Evolutionary conservation across 2,888 invertebrate genomes (phyloP), one percentile per base, ranked within the genome.

Genomic region (Plusia festucae): DNA sequence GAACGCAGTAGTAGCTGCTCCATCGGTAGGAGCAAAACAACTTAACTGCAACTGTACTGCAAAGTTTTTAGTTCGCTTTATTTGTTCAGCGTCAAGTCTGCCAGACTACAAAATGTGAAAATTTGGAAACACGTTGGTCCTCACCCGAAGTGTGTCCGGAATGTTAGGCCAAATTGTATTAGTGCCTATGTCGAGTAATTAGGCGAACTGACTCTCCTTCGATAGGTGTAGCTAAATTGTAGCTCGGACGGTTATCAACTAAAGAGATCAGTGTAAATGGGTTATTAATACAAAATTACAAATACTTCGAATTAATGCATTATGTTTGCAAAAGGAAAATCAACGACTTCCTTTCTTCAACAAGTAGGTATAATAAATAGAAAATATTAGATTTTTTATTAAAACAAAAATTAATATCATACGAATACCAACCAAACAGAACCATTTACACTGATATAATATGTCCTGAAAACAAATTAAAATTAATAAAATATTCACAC

Each of bases 401-500:
- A n/a, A n/a, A n/a, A n/a, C n/a, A n/a, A n/a, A n/a, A n/a, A n/a
- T n/a, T n/a, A n/a, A n/a, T n/a, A n/a, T n/a, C n/a, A n/a, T n/a
- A n/a, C n/a, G n/a, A n/a, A 40, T 15, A 40, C 40, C 1, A 7
- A 40, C 40, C 6, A 20, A 22, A 22, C 22, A 52, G 3, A 52
- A 18, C n/a, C 32, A 46, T 53, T 20, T 16, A 62, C 75, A 61
- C 76, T 67, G 51, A 56, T 20, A 66, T n/a, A n/a, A n/a, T 61
- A 40, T 13, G 60, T 56, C 60, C 30, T 27, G 55, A 18, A 46
- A 55, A 66, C 30, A 59, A 30, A 34, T 46, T 54, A 53, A 59
- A 58, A 24, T 51, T 49, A 63, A 34, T 56, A 55, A 73, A 77
- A 72, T 67, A 83, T 84, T 85, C 78, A 79, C 83, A 85, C 79